A percentile compares a stretch with the other conserved stretches of the same genome.
Evolutionary conservation across 2,113 vertebrate genomes (phyloP).

Genomic region (Heterotilapia buettikoferi): DNA sequence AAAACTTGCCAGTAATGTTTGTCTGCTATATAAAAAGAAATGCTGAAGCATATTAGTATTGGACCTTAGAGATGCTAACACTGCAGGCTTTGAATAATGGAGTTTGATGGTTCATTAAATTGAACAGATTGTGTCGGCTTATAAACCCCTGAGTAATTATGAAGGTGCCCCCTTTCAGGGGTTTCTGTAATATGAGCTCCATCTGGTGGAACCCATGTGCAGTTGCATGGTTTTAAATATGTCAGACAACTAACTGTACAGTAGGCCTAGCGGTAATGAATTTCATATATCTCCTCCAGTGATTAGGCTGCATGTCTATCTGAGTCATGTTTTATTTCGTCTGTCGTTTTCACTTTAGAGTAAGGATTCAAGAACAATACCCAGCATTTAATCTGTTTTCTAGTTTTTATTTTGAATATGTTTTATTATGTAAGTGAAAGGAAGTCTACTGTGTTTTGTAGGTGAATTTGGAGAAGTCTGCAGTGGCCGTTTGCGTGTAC

Average conservation of each 20-base stretch:
- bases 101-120: constrained; percentile 29
- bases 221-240: not conserved
- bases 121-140: constrained; percentile 22
- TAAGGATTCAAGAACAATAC: not conserved
- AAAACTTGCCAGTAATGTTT: not conserved
- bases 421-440: not conserved
- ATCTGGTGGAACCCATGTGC: constrained; percentile 38
- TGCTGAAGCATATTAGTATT: constrained; percentile 18
- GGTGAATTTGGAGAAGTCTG: constrained; percentile 98
- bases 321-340: not conserved
- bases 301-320: not conserved
- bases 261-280: not conserved
- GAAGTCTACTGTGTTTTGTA: constrained; percentile 28
- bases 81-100: constrained; percentile 8
- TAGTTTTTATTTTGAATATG: not conserved
- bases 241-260: not conserved
- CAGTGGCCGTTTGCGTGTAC: constrained; percentile 86
- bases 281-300: not conserved
- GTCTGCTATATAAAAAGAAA: not conserved
- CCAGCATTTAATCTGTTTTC: not conserved
- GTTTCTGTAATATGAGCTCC: constrained; percentile 3
- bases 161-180: not conserved
- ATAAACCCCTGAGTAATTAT: not conserved
- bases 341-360: not conserved
- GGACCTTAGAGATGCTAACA: not conserved